Evolutionary conservation across 2,113 vertebrate species (phyloP).

Genomic region (Ctenomys sociabilis): DNA sequence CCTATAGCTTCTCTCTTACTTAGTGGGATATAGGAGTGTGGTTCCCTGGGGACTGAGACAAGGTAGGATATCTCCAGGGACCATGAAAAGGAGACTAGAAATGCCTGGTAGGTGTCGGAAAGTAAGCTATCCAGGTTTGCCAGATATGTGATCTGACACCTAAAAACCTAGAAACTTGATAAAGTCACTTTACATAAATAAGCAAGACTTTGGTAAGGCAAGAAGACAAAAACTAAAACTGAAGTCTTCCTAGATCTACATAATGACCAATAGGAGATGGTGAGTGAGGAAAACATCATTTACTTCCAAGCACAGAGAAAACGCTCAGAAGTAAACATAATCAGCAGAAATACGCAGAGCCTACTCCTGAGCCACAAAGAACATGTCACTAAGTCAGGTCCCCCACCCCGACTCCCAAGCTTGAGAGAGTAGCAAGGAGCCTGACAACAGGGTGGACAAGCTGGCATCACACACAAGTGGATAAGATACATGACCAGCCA

Average conservation of each 20-base stretch:
- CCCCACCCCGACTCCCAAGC: not conserved
- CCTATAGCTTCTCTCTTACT: not conserved
- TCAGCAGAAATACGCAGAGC: not conserved
- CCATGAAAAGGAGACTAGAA: not conserved
- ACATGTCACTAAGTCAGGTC: accelerated
- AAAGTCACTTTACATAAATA: not conserved
- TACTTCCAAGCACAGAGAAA: not conserved
- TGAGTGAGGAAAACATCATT: not conserved
- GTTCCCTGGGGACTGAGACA: not conserved
- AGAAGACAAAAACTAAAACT: not conserved
- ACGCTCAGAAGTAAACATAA: not conserved
- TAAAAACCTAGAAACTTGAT: not conserved
- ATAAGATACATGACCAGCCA: not conserved
- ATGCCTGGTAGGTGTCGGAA: not conserved
- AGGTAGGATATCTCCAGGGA: accelerated
- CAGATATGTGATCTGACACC: no score
- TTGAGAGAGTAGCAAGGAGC: not conserved
- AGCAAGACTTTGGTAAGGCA: not conserved
- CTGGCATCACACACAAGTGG: no score
- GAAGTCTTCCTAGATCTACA: accelerated
- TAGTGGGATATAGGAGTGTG: accelerated
- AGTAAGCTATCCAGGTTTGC: not conserved
- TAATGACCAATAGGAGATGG: not conserved
- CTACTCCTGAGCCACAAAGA: not conserved
- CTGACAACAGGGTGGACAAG: not conserved